A percentile compares a stretch with the other conserved stretches of the same genome.
phyloP scores from a whole-genome alignment of 2,113 vertebrate species.

The Poeciliopsis prolifica region DNA sequence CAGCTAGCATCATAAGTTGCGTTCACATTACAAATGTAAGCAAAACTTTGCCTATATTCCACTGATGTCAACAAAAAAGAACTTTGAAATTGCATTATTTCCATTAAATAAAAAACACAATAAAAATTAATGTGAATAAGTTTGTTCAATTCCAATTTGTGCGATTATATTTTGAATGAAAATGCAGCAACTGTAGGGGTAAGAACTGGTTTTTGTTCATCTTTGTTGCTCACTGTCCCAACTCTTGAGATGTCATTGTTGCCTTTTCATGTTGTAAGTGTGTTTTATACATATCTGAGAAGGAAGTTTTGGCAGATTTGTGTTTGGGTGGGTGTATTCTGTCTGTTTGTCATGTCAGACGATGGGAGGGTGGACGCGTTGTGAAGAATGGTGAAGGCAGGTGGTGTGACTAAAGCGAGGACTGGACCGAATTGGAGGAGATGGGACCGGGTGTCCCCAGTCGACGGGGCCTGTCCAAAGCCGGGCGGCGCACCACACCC shows the following conservation, averaged over 20 bases:
- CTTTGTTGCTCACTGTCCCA: conserved; percentile 90
- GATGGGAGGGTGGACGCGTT: conserved; percentile 66
- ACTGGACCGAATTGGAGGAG: conserved; percentile 85
- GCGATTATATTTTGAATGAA: no score
- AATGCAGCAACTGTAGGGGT: not conserved
- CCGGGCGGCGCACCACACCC: conserved; percentile 89
- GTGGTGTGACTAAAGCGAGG: conserved; percentile 98
- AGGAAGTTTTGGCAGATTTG: conserved; percentile 73
- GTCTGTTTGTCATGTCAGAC: conserved; percentile 88
- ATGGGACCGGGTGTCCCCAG: conserved; percentile 78
- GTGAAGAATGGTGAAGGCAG: conserved; percentile 95
- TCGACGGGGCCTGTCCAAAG: conserved; percentile 85
- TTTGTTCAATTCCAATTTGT: no score
- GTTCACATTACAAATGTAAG: not conserved
- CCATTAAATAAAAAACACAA: no score
- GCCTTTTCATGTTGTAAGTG: conserved; percentile 2
- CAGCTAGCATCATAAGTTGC: no score
- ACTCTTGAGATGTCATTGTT: conserved; percentile 20
- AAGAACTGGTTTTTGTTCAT: not conserved
- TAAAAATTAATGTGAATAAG: no score
- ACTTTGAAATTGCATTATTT: no score
- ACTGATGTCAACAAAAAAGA: no score
- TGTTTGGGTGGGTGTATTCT: conserved; percentile 76
- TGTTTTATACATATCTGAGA: conserved; percentile 17
- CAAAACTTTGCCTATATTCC: no score